Evolutionary conservation across 1,140 invertebrate species (phyloP), one percentile per base, ranked within the genome.

Genomic region (Caerostris extrusa): DNA sequence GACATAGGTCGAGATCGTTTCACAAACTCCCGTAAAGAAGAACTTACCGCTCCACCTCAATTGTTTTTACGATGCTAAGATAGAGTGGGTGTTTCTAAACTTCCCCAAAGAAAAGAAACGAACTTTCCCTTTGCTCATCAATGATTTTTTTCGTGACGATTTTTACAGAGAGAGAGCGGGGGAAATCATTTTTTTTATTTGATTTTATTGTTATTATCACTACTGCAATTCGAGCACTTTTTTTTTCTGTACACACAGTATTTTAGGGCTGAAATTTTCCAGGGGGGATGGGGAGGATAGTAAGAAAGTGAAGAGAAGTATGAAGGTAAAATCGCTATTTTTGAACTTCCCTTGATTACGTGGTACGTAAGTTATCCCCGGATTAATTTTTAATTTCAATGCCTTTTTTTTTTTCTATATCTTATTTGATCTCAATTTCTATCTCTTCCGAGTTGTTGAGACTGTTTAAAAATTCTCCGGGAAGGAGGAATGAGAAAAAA

Each of bases 171-270:
- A 1, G 82, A 58, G 71, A 50, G 34, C 55, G 53, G 14, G 8
- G 69, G 71, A 7, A 7, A 3, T 56, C 56, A 67, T 92, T 92
- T 92, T 85, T 90, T 81, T 50, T 55, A 8, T 85, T 91, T 60
- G 81, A 82, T 91, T 92, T 92, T 92, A 92, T 92, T 92, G 90
- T 92, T 92, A 92, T 92, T 92, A 92, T 92, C 90, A 85, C 77
- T 92, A 82, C 60, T 34, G 61, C 53, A 50, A 81, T 92, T 85
- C 81, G 53, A 7, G 5, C 85, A 50, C 71, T 34, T 91, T 92
- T 64, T 92, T 92, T 77, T 50, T 67, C 6, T 67, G 12, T 67
- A 12, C 2, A 34, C 34, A 34, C 71, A 4, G 71, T 77, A 50
- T 53, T 77, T 77, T 77, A 34, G 53, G 71, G 50, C 71, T 53